Evolutionary conservation across 2,113 vertebrate genomes (phyloP), one percentile per base, ranked within the genome.

Genomic region (Sinocyclocheilus rhinocerous): DNA sequence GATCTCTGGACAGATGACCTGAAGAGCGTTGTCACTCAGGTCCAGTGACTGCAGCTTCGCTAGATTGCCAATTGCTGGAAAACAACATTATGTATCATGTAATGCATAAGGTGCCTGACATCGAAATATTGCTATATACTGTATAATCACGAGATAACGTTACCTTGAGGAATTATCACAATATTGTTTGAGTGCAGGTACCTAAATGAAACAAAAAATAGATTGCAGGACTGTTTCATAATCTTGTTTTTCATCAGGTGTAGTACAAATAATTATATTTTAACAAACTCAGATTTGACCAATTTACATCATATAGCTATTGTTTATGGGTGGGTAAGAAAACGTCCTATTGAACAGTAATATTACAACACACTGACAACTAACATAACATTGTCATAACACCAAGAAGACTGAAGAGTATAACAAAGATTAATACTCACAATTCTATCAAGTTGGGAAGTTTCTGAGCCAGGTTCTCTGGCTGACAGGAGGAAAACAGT

Each of bases 121-220:
- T n/a, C 4, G 20, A 18, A 29, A 20, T 29, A 52, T 4, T 22
- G 26, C 18, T 77, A 2, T 6, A 29, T 33, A 59, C 18, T 9
- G 18, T 20, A 18, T 20, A 55, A 33, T 33, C 16, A 18, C 5
- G 18, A 55, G 5, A 15, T 26, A 1, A 50, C 50, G 78, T 94
- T 94, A 99, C 98, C 98, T 97, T 99, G 96, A 4, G 98, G 98
- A 94, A 99, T 94, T 90, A 98, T 94, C 89, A 96, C 96, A 90
- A 99, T 97, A 93, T 98, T 99, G 94, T 99, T 99, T 90, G 98
- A 98, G 93, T 98, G 97, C 88, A 99, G 95, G 93, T 98, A 99
- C 92, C 98, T 99, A 82, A 7, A 83, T 10, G 88, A 10, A 48
- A 39, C 22, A 63, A 0, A 85, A 26, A 6, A 24, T 5, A 61